Evolutionary conservation across 1,140 invertebrate genomes (phyloP), one percentile per base, ranked within the genome.

Genomic region (Hyles euphorbiae): DNA sequence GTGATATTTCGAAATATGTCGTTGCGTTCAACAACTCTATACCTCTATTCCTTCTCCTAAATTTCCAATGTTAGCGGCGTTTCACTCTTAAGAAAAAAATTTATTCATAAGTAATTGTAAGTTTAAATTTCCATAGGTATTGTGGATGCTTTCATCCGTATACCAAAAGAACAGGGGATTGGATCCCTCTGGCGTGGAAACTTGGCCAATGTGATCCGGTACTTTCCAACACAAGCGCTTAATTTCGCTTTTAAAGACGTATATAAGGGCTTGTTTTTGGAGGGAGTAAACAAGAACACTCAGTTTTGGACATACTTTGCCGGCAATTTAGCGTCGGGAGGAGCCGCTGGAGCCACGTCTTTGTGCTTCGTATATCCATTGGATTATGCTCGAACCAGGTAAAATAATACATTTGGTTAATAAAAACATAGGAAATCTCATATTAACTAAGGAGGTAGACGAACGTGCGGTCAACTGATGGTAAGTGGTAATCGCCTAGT

Each of bases 191-290:
- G 97, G 97, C 92, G 97, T 90, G 97, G 97, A 82, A 98, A 99
- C 88, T 90, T 97, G 58, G 96, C 97, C 77, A 98, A 98, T 84
- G 96, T 97, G 33, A 95, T 97, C 85, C 90, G 94, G 87, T 98
- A 98, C 79, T 98, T 98, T 91, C 97, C 97, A 46, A 98, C 97
- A 10, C 97, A 99, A 81, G 97, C 97, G 49, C 90, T 99, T 52
- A 98, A 98, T 91, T 98, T 99, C 82, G 97, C 97, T 64, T 98
- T 98, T 90, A 98, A 98, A 84, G 96, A 98, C 81, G 93, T 93
- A 56, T 96, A 97, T 89, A 97, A 98, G 90, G 91, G 93, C 65
- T 74, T 96, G 54, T 97, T 97, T 90, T 90, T 97, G 67, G 93
- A 93, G 46, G 95, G 95, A 53, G 93, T 97, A 49, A 95, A 97